Base-by-base conservation (phyloP, 2,888 invertebrate genomes). In the Hedya salicella region DNA sequence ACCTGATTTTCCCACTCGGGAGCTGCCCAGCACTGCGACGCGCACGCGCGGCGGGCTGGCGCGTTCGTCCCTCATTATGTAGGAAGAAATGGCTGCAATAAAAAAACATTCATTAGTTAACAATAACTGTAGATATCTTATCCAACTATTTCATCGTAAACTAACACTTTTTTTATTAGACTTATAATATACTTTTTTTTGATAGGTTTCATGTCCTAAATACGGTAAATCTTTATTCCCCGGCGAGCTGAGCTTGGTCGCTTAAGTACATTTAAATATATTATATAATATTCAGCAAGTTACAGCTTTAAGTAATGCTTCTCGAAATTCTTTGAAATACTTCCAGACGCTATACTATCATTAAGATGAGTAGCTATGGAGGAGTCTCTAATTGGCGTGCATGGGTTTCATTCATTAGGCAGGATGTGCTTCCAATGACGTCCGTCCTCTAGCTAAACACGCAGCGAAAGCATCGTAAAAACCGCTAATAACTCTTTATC, bases 1-100 rank as follows among this genome's bases (percentile, higher is more conserved):
- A 96, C 96, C 96, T 86, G 96, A 96, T 94, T 96, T 96, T 80
- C 96, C 96, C 75, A 96, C 96, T 88, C 95, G 94, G 67, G 95
- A 94, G 88, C 95, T 95, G 76, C 96, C 96, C 75, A 96, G 94
- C 72, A 96, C 95, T 61, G 95, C 96, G 75, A 96, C 94, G 74
- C 96, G 94, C 68, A 96, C 95, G 77, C 95, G 94, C 69, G 95
- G 94, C 72, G 93, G 91, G 73, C 90, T 93, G 73, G 91, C 88
- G 80, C 93, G 94, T 80, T 95, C 95, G 81, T 95, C 95, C 80
- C 89, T 89, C 92, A 92, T 92, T 69, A 73, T 66, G 46, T 17
- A 30, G 17, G 36, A 40, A 25, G 25, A 13, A n/a, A 44, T 52
- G 16, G 14, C 65, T 65, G 85, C 40, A 89, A 90, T 85, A 88